Base-by-base conservation (phyloP, 1,140 invertebrate genomes). In the Papilio polytes region DNA sequence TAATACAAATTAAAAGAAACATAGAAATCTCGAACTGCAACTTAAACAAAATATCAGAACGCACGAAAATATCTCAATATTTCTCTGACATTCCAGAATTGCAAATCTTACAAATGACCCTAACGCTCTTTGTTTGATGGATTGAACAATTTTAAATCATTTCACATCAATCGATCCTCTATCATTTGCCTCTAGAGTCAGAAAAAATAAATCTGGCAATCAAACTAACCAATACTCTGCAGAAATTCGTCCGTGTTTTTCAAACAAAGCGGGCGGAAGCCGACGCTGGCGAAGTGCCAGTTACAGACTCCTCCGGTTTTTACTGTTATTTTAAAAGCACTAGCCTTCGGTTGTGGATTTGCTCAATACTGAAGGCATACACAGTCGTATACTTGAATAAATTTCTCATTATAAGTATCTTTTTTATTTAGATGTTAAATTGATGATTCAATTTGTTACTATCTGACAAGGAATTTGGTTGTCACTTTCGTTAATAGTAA, bases 241-340 rank as follows among this genome's bases (percentile, higher is more conserved):
- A 36, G 78, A 70, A 22, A 63, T 81, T 81, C 76, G 63, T 77
- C 73, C 59, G 22, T 74, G 51, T 82, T 82, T 80, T 80, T 82
- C 59, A 66, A 82, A 82, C 81, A 82, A 80, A 82, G 81, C 74
- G 79, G 77, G 53, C 81, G 81, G 81, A 82, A 78, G 81, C 81
- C 74, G 70, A n/a, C 72, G 31, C 53, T 82, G 81, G 81, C 81
- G 36, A 22, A 8, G 6, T 10, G 73, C 81, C 81, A 82, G 66
- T n/a, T 10, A 63, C 59, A 51, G 76, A 78, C 78, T 74, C 44
- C 63, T 63, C 46, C 73, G 73, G 74, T 80, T 80, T 80, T 78
- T 80, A 59, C 78, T 82, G 56, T 76, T 78, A 76, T 80, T 78
- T 82, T 82, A 74, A 80, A 76, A 66, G 56, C 78, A 73, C 81